phyloP scores from a whole-genome alignment of 1,140 invertebrate species.

The Ganaspis sp. region DNA sequence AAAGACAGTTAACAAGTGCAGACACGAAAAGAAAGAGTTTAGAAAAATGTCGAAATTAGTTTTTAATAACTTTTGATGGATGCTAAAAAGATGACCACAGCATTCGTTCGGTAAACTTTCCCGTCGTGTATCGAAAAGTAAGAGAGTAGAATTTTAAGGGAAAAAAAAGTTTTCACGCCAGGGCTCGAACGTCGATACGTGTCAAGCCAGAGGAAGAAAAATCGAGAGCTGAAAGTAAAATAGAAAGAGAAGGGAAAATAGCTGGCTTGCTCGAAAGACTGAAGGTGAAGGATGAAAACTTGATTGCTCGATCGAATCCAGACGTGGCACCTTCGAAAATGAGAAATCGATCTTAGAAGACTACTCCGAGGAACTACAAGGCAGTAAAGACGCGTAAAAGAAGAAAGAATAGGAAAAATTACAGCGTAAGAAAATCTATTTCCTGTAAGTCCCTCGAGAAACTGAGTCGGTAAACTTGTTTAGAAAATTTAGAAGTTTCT shows the following conservation, averaged over 20 bases:
- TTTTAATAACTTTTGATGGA: slow-evolving; percentile 21
- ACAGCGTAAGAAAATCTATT: slow-evolving; percentile 2
- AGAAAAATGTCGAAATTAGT: slow-evolving; percentile 7
- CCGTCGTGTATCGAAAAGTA: background rate
- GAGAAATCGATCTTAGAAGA: slow-evolving; percentile 31
- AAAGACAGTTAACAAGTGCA: slow-evolving; percentile 1
- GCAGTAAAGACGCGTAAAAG: slow-evolving; percentile 5
- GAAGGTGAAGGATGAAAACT: slow-evolving; percentile 31
- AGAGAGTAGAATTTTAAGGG: background rate
- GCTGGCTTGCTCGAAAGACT: slow-evolving; percentile 10
- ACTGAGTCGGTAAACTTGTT: no score
- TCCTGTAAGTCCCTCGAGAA: background rate
- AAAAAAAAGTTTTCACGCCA: background rate
- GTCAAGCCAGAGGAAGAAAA: background rate
- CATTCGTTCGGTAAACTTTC: slow-evolving; percentile 2
- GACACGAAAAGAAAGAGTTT: background rate
- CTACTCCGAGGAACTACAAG: background rate
- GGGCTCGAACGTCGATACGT: slow-evolving; percentile 4
- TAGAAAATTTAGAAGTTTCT: no score
- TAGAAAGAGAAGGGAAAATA: background rate
- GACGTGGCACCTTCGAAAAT: slow-evolving; percentile 36
- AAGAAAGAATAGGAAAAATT: slow-evolving; percentile 1
- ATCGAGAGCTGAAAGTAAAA: background rate
- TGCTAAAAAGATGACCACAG: background rate
- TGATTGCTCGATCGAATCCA: slow-evolving; percentile 27